Percentiles rank a stretch among this genome's conserved stretches.
phyloP scores from a whole-genome alignment of 1,140 invertebrate genomes.

The Ptiloglossa arizonensis region DNA sequence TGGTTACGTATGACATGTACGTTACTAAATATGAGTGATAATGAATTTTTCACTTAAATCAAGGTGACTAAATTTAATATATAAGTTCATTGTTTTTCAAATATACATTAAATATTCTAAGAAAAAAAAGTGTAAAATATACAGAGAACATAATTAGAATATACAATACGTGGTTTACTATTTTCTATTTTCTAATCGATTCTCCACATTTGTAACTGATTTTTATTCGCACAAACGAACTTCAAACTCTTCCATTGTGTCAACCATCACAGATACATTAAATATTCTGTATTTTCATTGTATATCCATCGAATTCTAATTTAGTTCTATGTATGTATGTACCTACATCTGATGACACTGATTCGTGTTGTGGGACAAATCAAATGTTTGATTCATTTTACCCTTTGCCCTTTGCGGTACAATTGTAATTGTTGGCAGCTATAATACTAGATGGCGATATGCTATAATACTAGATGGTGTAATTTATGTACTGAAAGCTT shows the following conservation, averaged over 20 bases:
- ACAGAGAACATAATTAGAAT: conserved; percentile 23
- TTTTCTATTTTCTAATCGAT: conserved; percentile 17
- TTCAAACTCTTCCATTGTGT: background rate
- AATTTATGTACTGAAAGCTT: no score
- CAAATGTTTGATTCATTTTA: no score
- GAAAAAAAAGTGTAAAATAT: conserved; percentile 5
- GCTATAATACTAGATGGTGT: no score
- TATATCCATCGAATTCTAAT: background rate
- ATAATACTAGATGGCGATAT: no score
- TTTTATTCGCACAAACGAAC: conserved; percentile 13
- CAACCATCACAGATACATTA: no score
- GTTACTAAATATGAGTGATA: background rate
- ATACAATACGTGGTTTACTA: conserved; percentile 1
- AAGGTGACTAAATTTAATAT: background rate
- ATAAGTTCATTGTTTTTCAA: background rate
- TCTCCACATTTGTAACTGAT: background rate
- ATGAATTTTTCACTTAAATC: background rate
- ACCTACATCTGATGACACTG: no score
- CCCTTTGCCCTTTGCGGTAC: no score
- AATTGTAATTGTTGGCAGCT: no score
- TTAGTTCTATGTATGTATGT: background rate
- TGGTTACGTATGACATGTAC: background rate
- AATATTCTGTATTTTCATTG: background rate
- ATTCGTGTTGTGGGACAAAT: no score
- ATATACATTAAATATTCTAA: background rate